Percentiles rank a stretch among this genome's conserved stretches.
phyloP scores from a whole-genome alignment of 2,888 invertebrate genomes.

The Dolichomitus sp. region DNA sequence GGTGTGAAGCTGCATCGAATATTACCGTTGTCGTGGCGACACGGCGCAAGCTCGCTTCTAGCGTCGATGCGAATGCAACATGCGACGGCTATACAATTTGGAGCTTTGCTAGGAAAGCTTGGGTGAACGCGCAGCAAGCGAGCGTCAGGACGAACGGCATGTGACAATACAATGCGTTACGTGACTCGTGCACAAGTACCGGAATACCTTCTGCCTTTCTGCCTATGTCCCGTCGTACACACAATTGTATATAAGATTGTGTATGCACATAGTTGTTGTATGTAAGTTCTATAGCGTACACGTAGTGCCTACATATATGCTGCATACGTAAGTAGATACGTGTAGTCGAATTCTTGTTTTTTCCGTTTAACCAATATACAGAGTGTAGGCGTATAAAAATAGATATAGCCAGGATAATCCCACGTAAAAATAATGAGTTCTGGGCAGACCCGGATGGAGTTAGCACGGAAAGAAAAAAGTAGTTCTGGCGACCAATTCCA shows the following conservation, averaged over 20 bases:
- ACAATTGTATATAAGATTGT: slow-evolving; percentile 40
- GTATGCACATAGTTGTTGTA: slow-evolving; percentile 22
- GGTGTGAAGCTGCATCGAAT: slow-evolving; percentile 57
- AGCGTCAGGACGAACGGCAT: slow-evolving; percentile 71
- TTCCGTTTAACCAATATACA: not conserved
- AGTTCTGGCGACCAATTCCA: no score
- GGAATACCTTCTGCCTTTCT: slow-evolving; percentile 71
- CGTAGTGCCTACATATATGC: not conserved
- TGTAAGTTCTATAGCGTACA: slow-evolving; percentile 2
- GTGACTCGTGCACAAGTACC: slow-evolving; percentile 75
- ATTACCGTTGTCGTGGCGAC: slow-evolving; percentile 52
- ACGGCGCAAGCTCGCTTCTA: slow-evolving; percentile 50
- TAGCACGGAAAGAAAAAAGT: no score
- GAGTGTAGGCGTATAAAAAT: not conserved
- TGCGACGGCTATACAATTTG: slow-evolving; percentile 83
- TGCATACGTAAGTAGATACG: not conserved
- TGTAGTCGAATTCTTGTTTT: not conserved
- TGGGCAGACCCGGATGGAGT: no score
- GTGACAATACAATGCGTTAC: slow-evolving; percentile 81
- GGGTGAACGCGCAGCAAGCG: slow-evolving; percentile 65
- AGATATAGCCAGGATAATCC: no score
- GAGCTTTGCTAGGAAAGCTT: slow-evolving; percentile 74
- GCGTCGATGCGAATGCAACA: slow-evolving; percentile 73
- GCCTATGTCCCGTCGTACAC: slow-evolving; percentile 47
- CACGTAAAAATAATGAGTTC: no score